Evolutionary conservation across 1,140 invertebrate species (phyloP).

Genomic region (Drosophila takahashii): DNA sequence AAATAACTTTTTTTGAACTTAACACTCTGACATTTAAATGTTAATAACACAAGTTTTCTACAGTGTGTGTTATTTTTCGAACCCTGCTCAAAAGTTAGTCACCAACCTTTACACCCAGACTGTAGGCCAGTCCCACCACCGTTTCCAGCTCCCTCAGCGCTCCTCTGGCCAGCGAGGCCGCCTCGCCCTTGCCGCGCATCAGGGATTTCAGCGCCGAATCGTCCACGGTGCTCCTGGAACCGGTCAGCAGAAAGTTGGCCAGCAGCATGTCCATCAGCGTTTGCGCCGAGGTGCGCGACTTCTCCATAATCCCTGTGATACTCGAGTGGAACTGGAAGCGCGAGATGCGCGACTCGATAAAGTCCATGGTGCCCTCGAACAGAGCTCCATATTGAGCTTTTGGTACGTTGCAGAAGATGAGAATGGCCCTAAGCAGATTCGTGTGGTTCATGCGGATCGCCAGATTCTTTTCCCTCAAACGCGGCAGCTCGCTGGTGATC

Average conservation of each 20-base stretch:
- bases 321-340: conserved; percentile 90
- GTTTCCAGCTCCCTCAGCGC: conserved; percentile 90
- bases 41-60: too few species aligned
- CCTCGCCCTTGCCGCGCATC: conserved; percentile 88
- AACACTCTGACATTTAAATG: too few species aligned
- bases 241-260: conserved; percentile 88
- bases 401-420: conserved; percentile 93
- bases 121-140: conserved; percentile 88
- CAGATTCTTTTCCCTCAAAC: conserved; percentile 89
- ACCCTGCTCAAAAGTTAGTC: not conserved
- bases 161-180: conserved; percentile 88
- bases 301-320: conserved; percentile 88
- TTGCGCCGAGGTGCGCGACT: conserved; percentile 89
- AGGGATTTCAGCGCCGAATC: conserved; percentile 87
- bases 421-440: conserved; percentile 90
- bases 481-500: conserved; percentile 90
- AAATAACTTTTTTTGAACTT: too few species aligned
- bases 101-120: conserved; percentile 90
- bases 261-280: conserved; percentile 90
- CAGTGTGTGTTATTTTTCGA: too few species aligned
- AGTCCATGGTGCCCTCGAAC: conserved; percentile 69
- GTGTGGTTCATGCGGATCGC: conserved; percentile 94
- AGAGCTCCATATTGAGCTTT: conserved; percentile 88
- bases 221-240: conserved; percentile 86
- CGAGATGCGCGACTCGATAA: conserved; percentile 87